A percentile compares a stretch with the other conserved stretches of the same genome.
phyloP scores from a whole-genome alignment of 2,113 vertebrate genomes.

The Silurus glanis region DNA sequence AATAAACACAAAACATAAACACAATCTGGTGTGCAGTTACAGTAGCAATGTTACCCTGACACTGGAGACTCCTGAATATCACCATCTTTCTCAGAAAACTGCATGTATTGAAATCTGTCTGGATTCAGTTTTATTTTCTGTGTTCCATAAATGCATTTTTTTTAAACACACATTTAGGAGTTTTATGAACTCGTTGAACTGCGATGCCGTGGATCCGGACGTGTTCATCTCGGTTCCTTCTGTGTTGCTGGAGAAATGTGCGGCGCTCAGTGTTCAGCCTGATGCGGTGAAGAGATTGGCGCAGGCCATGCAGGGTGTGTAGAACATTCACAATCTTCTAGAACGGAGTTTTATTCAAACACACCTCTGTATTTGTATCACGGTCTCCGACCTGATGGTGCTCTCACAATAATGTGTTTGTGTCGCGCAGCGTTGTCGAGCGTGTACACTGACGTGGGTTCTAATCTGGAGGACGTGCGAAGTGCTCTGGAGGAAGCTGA shows the following conservation, averaged over 20 bases:
- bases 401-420: slow-evolving; percentile 4
- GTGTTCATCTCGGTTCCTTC: slow-evolving; percentile 87
- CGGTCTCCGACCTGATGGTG: background rate
- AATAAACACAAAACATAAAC: too few relatives aligned
- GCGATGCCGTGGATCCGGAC: slow-evolving; percentile 88
- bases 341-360: background rate
- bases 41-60: too few relatives aligned
- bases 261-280: slow-evolving; percentile 88
- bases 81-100: too few relatives aligned
- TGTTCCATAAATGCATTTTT: background rate
- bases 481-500: slow-evolving; percentile 76
- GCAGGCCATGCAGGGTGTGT: slow-evolving; percentile 95
- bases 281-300: slow-evolving; percentile 90
- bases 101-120: too few relatives aligned
- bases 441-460: slow-evolving; percentile 81
- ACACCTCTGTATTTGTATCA: background rate
- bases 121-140: background rate
- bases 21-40: too few relatives aligned
- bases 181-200: slow-evolving; percentile 93
- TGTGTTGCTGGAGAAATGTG: slow-evolving; percentile 92
- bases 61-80: too few relatives aligned
- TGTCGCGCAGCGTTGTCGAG: slow-evolving; percentile 72
- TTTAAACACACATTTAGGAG: slow-evolving; percentile 72
- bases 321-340: background rate
- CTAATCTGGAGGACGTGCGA: slow-evolving; percentile 76